Evolutionary conservation across 2,888 invertebrate genomes (phyloP).

Genomic region (Julus scandinavius): DNA sequence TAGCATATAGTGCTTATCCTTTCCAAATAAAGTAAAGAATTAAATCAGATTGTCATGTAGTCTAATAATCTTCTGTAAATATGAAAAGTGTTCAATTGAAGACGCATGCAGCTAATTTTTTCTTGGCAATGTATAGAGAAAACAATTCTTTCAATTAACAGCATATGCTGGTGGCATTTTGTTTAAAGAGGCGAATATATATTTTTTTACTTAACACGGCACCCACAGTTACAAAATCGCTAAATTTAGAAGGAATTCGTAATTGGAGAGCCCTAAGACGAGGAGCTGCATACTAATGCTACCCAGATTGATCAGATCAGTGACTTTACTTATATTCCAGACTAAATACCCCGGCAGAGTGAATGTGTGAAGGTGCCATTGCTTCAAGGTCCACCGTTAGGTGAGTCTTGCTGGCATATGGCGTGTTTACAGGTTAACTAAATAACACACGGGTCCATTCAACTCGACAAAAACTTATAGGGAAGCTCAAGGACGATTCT

Average conservation of each 20-base stretch:
- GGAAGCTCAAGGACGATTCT: slow-evolving; percentile 11
- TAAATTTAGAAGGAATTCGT: not conserved
- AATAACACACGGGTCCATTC: not conserved
- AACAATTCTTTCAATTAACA: too few species aligned
- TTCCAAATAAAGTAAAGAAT: too few species aligned
- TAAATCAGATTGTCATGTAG: too few species aligned
- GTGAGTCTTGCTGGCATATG: not conserved
- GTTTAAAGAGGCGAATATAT: too few species aligned
- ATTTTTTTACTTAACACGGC: too few species aligned
- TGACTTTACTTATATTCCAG: slow-evolving; percentile 17
- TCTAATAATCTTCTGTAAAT: too few species aligned
- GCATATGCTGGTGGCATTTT: too few species aligned
- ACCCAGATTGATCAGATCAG: not conserved
- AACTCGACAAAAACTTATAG: not conserved
- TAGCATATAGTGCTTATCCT: too few species aligned
- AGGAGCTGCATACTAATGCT: slow-evolving; percentile 15
- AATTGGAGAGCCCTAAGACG: not conserved
- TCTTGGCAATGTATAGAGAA: too few species aligned
- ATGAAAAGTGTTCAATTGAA: too few species aligned
- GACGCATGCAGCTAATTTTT: too few species aligned
- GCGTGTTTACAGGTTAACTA: slow-evolving; percentile 13
- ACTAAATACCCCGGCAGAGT: not conserved
- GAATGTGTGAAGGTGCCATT: slow-evolving; percentile 27
- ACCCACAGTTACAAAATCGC: not conserved
- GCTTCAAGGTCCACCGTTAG: slow-evolving; percentile 2